Evolutionary conservation across 1,140 invertebrate genomes (phyloP).

Genomic region (Brachionus calyciflorus): DNA sequence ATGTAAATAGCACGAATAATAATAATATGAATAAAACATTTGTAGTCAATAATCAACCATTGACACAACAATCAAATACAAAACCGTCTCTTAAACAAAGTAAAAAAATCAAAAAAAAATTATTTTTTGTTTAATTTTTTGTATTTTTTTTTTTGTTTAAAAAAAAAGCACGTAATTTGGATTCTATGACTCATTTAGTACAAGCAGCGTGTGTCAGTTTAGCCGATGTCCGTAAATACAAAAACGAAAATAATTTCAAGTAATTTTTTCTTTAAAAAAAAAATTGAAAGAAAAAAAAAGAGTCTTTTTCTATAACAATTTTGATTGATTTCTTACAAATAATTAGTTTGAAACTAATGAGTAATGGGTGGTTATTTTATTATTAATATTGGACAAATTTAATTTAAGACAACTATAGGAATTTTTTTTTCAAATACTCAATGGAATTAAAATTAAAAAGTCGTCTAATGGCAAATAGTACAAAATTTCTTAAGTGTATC

Average conservation of each 20-base stretch:
- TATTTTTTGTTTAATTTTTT: not conserved
- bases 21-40: conserved; percentile 36
- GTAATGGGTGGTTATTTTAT: too few relatives aligned
- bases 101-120: not conserved
- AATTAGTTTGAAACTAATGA: too few relatives aligned
- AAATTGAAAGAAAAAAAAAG: not conserved
- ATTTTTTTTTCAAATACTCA: too few relatives aligned
- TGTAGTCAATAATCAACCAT: conserved; percentile 36
- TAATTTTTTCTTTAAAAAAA: not conserved
- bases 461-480: too few relatives aligned
- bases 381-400: too few relatives aligned
- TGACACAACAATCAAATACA: not conserved
- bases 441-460: too few relatives aligned
- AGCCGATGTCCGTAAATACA: conserved; percentile 39
- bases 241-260: conserved; percentile 45
- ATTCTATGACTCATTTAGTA: conserved; percentile 45
- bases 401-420: too few relatives aligned
- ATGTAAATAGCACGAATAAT: conserved; percentile 9
- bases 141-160: not conserved
- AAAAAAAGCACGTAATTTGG: conserved; percentile 32
- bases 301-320: too few relatives aligned
- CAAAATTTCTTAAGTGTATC: too few relatives aligned
- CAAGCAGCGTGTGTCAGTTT: conserved; percentile 44
- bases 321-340: too few relatives aligned
- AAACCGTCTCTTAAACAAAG: conserved; percentile 12